Evolutionary conservation across 2,888 invertebrate genomes (phyloP), one percentile per base, ranked within the genome.

Genomic region (Ramazzottius varieornatus): DNA sequence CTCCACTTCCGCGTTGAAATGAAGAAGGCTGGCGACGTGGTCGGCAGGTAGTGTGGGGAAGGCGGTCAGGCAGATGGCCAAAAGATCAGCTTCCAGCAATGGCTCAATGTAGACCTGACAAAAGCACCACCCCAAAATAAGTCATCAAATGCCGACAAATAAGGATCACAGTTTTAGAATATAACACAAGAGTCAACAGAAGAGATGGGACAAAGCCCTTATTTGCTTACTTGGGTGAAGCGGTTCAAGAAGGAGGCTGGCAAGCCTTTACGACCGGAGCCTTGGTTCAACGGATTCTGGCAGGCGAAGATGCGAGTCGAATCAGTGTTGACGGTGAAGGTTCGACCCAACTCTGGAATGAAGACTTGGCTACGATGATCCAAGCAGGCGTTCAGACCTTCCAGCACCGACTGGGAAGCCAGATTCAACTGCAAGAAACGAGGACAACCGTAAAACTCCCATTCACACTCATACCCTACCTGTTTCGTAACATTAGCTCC

Each of bases 191-290:
- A n/a, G n/a, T n/a, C n/a, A n/a, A n/a, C n/a, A n/a, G n/a, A n/a
- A n/a, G n/a, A n/a, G n/a, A n/a, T n/a, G n/a, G n/a, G n/a, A n/a
- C n/a, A 32, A 33, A 29, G 16, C 32, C 65, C 68, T 67, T 67
- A 90, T 89, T 80, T 90, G 90, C 68, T 67, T 67, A 90, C 89
- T 80, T 90, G 90, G 1, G 90, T 92, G 73, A 98, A 98, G 71
- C 98, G 82, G 76, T 99, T 99, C 0, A 98, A 80, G 75, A 99
- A 99, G 0, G 96, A 96, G 72, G 88, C 83, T 0, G 99, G 98
- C 33, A 99, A 79, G 0, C 96, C 94, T 75, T 94, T 84, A 68
- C 99, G 81, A 0, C 89, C 92, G 0, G 96, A 96, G 13, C 98
- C 98, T 79, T 98, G 91, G 71, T 84, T 83, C 46, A 89, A 78